phyloP scores from a whole-genome alignment of 2,113 vertebrate species.

The Bufo bufo region DNA sequence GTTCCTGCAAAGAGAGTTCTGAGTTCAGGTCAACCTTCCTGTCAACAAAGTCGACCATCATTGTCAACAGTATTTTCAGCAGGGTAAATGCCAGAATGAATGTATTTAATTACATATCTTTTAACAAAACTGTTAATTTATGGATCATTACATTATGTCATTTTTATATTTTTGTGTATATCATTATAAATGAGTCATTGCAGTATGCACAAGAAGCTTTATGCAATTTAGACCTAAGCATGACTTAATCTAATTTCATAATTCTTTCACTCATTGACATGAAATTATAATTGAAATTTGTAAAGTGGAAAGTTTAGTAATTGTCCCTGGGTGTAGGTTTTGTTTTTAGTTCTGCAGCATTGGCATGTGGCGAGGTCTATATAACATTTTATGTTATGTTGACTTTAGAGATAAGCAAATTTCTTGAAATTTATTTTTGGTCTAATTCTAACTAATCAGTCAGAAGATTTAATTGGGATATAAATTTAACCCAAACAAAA shows the following conservation, averaged over 20 bases:
- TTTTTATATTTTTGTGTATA: not conserved
- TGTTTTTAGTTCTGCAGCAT: not conserved
- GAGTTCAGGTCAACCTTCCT: not conserved
- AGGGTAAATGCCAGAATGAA: not conserved
- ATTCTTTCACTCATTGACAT: not conserved
- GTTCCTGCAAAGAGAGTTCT: not conserved
- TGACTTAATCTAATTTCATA: not conserved
- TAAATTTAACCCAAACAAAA: no score
- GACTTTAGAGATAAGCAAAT: no score
- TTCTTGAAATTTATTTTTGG: no score
- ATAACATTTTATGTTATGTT: no score
- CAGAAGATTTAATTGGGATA: no score
- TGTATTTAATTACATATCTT: constrained; percentile 1
- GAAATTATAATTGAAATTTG: not conserved
- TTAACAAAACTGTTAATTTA: not conserved
- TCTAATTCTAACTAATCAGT: no score
- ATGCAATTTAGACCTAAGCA: constrained; percentile 9
- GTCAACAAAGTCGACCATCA: not conserved
- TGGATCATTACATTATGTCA: not conserved
- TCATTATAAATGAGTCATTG: constrained; percentile 8
- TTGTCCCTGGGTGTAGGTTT: not conserved
- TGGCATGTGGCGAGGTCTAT: no score
- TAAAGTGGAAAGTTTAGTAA: no score
- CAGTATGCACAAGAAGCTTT: not conserved
- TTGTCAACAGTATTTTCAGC: not conserved